Conservation (phyloP, 2,888 invertebrate genomes). For the Drosophila cracens region DNA sequence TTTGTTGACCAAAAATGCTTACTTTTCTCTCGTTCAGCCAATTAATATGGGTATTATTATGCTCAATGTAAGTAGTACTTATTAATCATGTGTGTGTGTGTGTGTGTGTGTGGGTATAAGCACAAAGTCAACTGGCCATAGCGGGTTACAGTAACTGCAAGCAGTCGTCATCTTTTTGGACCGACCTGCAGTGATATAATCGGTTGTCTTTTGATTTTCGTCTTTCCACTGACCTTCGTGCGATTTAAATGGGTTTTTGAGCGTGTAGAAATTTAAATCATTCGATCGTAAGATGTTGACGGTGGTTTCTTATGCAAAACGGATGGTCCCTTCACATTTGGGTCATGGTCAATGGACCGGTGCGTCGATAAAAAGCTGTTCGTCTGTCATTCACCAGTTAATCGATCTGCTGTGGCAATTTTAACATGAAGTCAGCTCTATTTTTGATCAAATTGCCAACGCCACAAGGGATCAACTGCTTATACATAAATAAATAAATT, state of each 20-base stretch:
- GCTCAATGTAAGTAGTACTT: background rate
- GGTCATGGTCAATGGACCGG: slow-evolving; percentile 80
- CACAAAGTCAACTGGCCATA: slow-evolving; percentile 28
- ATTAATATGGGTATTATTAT: slow-evolving; percentile 20
- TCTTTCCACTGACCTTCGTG: slow-evolving; percentile 69
- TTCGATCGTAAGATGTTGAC: slow-evolving; percentile 33
- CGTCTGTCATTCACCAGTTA: background rate
- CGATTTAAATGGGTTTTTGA: slow-evolving; percentile 45
- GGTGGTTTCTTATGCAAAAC: slow-evolving; percentile 69
- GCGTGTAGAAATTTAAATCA: slow-evolving; percentile 66
- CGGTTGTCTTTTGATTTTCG: slow-evolving; percentile 21
- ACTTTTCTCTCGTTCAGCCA: slow-evolving; percentile 26
- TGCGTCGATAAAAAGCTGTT: slow-evolving; percentile 22
- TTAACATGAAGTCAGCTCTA: slow-evolving; percentile 26
- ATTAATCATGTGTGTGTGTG: background rate
- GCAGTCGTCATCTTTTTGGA: slow-evolving; percentile 25
- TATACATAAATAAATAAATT: background rate
- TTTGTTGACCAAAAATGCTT: slow-evolving; percentile 75
- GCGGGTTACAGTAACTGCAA: slow-evolving; percentile 33
- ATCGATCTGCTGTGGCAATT: slow-evolving; percentile 43
- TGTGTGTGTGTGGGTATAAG: background rate
- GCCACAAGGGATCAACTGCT: background rate
- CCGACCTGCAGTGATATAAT: slow-evolving; percentile 35
- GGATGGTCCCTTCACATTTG: slow-evolving; percentile 50
- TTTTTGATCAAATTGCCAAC: slow-evolving; percentile 44